phyloP scores from a whole-genome alignment of 1,140 invertebrate genomes.

The Zaprionus taronus region DNA sequence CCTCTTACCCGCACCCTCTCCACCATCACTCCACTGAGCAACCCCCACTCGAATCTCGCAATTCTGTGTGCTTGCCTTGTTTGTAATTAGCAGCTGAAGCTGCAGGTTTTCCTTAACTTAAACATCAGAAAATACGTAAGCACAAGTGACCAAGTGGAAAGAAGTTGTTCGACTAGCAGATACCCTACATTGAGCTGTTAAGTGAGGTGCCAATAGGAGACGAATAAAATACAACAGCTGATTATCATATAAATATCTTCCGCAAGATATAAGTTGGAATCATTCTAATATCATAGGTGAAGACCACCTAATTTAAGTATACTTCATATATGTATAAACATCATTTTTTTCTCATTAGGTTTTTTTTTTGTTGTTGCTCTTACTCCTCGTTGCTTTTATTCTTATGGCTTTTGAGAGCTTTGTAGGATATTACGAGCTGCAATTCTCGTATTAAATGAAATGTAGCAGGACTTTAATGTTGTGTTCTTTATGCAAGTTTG shows the following conservation, averaged over 20 bases:
- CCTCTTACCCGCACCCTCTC: background rate
- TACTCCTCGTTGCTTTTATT: background rate
- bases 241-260: no score
- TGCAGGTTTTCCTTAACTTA: constrained; percentile 3
- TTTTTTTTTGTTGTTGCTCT: background rate
- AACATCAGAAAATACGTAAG: background rate
- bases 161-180: background rate
- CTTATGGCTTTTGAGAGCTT: background rate
- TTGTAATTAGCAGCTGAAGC: constrained; percentile 15
- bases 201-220: no score
- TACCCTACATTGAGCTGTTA: background rate
- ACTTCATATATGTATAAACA: background rate
- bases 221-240: background rate
- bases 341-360: background rate
- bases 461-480: no score
- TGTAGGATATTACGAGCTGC: background rate
- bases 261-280: no score
- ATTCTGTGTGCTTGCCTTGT: background rate
- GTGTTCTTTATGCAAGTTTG: no score
- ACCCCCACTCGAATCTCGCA: background rate
- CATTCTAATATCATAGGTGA: no score
- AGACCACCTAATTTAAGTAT: no score
- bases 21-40: background rate
- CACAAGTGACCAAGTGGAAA: background rate
- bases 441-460: background rate